Percentiles rank a stretch among this genome's conserved stretches.
Conservation (phyloP, 1,140 invertebrate genomes). For the Potamilus streckersoni region DNA sequence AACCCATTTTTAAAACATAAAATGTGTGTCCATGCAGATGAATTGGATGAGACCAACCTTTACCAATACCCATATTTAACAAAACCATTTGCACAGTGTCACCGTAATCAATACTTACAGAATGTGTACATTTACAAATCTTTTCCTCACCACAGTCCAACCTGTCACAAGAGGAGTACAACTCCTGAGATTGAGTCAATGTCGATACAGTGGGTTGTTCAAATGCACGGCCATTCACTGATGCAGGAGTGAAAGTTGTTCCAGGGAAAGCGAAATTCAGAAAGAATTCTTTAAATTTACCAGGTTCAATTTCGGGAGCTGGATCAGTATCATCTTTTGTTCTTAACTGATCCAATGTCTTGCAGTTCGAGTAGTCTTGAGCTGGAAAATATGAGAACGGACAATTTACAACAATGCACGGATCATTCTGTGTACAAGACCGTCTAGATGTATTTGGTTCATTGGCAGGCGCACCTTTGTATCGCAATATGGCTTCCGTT, state of each 20-base stretch:
- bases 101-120: neutral
- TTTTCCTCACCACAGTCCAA: neutral
- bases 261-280: neutral
- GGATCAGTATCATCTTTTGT: neutral
- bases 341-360: constrained; percentile 11
- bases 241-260: neutral
- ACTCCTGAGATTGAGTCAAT: constrained; percentile 7
- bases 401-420: constrained; percentile 40
- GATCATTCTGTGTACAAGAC: constrained; percentile 12
- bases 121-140: too few relatives aligned
- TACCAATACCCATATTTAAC: constrained; percentile 70
- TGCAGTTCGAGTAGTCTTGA: constrained; percentile 2
- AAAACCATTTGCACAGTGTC: constrained; percentile 13
- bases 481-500: constrained; percentile 81
- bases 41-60: constrained; percentile 74
- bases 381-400: constrained; percentile 31
- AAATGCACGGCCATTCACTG: constrained; percentile 17
- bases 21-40: constrained; percentile 82
- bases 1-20: constrained; percentile 73
- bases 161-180: neutral
- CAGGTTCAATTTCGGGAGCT: neutral
- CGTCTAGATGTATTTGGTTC: constrained; percentile 54
- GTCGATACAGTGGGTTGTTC: neutral
- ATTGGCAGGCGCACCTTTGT: constrained; percentile 72
- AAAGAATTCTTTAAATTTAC: constrained; percentile 17